These are phyloP conservation scores for Drosophila simulans DNA, from an alignment of 1,140 invertebrate species.

Conservation along the genomic window DNA sequence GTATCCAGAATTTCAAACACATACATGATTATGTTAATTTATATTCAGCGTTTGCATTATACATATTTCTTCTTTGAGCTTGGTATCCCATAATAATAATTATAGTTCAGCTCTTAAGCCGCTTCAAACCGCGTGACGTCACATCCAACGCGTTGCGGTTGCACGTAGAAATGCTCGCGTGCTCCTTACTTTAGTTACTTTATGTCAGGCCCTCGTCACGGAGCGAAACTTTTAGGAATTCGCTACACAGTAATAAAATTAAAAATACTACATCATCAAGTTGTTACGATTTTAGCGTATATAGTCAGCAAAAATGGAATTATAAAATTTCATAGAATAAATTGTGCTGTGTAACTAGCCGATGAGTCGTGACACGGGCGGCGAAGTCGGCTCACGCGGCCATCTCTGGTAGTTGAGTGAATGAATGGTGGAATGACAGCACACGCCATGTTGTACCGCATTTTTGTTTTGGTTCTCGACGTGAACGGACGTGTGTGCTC, in stretches of 20 bases:
- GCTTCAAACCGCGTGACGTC: background rate
- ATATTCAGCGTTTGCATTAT: background rate
- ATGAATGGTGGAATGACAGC: conserved; percentile 3
- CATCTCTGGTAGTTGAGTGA: background rate
- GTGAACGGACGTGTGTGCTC: conserved; percentile 22
- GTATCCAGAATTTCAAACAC: background rate
- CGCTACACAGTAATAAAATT: no score
- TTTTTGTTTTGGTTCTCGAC: conserved; percentile 32
- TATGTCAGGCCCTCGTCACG: background rate
- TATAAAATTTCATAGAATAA: background rate
- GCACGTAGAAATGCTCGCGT: conserved; percentile 1
- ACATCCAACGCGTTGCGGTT: background rate
- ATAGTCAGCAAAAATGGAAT: no score
- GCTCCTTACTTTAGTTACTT: background rate
- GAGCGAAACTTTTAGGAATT: background rate
- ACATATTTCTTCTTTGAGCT: background rate
- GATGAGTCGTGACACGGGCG: background rate
- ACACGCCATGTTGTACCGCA: conserved; percentile 12
- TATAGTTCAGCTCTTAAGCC: background rate
- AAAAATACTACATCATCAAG: no score
- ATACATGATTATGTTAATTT: background rate
- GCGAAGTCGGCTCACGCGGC: background rate
- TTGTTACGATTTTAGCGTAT: no score
- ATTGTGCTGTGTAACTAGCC: background rate
- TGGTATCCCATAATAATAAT: background rate